A percentile compares a stretch with the other conserved stretches of the same genome.
Conservation (phyloP, 2,797 vertebrate genomes). For the Emydoidea blandingii region DNA sequence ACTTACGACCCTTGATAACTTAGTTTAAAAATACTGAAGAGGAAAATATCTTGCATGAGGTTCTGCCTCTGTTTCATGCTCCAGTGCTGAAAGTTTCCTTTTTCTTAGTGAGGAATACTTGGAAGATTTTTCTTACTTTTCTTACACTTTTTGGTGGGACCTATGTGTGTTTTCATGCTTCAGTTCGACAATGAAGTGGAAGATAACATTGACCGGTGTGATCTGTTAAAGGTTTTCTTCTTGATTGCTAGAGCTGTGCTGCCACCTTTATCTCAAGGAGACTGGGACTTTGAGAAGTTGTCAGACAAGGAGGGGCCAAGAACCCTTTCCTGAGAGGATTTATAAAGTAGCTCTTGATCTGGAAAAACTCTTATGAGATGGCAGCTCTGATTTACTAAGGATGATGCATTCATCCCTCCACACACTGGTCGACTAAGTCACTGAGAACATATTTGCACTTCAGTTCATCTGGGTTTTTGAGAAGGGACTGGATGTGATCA, state of each 20-base stretch:
- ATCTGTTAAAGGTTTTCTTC: neutral
- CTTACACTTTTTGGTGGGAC: neutral
- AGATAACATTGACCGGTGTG: neutral
- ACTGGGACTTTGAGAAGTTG: neutral
- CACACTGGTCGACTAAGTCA: neutral
- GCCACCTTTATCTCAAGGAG: neutral
- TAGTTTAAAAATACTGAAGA: neutral
- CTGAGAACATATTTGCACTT: neutral
- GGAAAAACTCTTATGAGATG: neutral
- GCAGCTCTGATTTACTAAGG: neutral
- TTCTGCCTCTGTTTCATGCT: neutral
- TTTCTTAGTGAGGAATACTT: neutral
- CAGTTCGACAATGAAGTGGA: neutral
- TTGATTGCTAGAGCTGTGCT: neutral
- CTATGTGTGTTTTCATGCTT: neutral
- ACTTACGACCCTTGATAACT: neutral
- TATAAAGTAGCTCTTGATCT: neutral
- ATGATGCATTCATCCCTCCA: neutral
- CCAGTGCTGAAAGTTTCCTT: neutral
- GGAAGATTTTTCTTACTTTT: neutral
- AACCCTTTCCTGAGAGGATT: neutral
- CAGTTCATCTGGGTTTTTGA: neutral
- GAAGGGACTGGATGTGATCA: neutral
- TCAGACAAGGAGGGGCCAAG: neutral
- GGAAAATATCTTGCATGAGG: neutral